A percentile compares a stretch with the other conserved stretches of the same genome.
These are phyloP conservation scores for Holotrichia oblita DNA, from an alignment of 1,140 invertebrate species.

Conservation along the genomic window DNA sequence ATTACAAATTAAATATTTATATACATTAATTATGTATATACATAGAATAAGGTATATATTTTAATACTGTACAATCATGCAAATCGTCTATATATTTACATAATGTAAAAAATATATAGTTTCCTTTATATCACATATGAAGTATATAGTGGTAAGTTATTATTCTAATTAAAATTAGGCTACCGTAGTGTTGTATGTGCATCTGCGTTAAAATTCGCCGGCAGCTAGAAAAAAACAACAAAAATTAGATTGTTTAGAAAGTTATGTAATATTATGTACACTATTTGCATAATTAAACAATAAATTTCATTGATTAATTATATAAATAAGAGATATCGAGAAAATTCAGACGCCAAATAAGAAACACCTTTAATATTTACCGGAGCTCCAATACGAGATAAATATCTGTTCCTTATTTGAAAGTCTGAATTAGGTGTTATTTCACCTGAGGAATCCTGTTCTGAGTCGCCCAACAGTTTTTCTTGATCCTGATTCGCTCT, in stretches of 20 bases:
- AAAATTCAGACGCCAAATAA: conserved; percentile 31
- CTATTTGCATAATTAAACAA: neutral
- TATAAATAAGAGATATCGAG: neutral
- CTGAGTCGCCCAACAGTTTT: conserved; percentile 60
- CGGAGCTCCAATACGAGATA: conserved; percentile 68
- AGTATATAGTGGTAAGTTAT: neutral
- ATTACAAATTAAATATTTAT: too few relatives aligned
- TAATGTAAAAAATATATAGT: neutral
- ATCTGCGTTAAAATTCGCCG: conserved; percentile 19
- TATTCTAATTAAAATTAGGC: conserved; percentile 10
- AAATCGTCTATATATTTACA: neutral
- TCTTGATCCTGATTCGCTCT: conserved; percentile 64
- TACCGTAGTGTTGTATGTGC: neutral
- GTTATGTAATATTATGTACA: neutral
- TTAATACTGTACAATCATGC: conserved; percentile 15
- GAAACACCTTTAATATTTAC: conserved; percentile 58
- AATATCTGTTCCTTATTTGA: conserved; percentile 71
- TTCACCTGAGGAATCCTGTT: conserved; percentile 63
- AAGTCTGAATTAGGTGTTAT: conserved; percentile 69
- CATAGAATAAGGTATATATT: too few relatives aligned
- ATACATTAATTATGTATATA: too few relatives aligned
- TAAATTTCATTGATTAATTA: conserved; percentile 1
- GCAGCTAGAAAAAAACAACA: neutral
- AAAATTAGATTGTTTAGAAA: neutral
- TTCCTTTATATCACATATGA: conserved; percentile 13